Evolutionary conservation across 2,797 vertebrate genomes (phyloP).

Genomic region (Nannoperca obscura): DNA sequence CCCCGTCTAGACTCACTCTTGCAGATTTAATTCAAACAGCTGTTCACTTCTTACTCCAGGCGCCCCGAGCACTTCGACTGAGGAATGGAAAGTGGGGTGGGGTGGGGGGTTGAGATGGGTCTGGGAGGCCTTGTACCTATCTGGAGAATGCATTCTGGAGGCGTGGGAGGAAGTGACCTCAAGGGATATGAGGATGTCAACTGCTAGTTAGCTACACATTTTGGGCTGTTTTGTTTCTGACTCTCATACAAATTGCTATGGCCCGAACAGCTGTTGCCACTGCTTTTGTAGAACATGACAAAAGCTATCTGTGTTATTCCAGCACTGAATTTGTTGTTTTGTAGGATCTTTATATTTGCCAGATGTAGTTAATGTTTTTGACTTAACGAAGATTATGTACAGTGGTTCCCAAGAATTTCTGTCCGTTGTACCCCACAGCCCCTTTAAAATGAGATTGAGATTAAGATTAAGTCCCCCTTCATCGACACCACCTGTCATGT

Average conservation of each 20-base stretch:
- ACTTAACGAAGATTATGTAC: background rate
- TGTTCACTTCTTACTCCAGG: slow-evolving; percentile 78
- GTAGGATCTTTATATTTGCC: slow-evolving; percentile 18
- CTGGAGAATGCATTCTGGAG: slow-evolving; percentile 47
- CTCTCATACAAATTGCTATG: slow-evolving; percentile 52
- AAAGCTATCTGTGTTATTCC: slow-evolving; percentile 2
- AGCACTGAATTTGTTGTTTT: slow-evolving; percentile 15
- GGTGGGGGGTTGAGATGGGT: background rate
- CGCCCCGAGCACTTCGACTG: slow-evolving; percentile 73
- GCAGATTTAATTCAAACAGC: slow-evolving; percentile 88
- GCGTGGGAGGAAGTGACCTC: slow-evolving; percentile 63
- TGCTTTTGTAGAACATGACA: slow-evolving; percentile 17
- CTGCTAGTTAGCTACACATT: slow-evolving; percentile 64
- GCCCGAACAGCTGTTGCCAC: slow-evolving; percentile 57
- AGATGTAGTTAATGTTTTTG: background rate
- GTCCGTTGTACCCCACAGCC: background rate
- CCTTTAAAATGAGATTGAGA: background rate
- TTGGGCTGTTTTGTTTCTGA: slow-evolving; percentile 64
- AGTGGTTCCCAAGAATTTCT: background rate
- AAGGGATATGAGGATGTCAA: slow-evolving; percentile 61
- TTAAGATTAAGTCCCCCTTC: background rate
- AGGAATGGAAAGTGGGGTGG: slow-evolving; percentile 47
- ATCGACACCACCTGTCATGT: background rate
- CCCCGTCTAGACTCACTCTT: slow-evolving; percentile 81
- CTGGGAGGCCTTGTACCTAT: slow-evolving; percentile 20